A percentile compares a stretch with the other conserved stretches of the same genome.
These are phyloP conservation scores for Myzus persicae DNA, from an alignment of 1,140 invertebrate genomes.

Conservation along the genomic window DNA sequence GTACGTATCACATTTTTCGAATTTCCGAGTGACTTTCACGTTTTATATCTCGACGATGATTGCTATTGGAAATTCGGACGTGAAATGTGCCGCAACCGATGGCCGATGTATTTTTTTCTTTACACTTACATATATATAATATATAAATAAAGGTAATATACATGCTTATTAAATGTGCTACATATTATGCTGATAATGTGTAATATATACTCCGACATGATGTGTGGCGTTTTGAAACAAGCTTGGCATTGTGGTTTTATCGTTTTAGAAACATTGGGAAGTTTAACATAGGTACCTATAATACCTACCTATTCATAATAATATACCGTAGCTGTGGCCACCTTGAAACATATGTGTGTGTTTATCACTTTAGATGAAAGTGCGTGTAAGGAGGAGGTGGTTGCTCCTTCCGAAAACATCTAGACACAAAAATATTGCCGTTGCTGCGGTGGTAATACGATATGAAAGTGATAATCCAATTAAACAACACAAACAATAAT, in stretches of 20 bases:
- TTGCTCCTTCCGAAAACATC: background rate
- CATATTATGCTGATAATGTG: background rate
- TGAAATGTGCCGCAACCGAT: slow-evolving; percentile 5
- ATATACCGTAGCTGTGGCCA: background rate
- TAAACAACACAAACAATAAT: background rate
- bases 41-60: background rate
- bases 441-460: background rate
- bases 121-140: background rate
- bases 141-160: background rate
- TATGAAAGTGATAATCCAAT: slow-evolving; percentile 47
- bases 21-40: slow-evolving; percentile 20
- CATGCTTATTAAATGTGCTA: background rate
- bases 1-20: background rate
- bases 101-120: background rate
- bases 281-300: background rate
- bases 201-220: background rate
- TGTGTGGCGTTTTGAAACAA: background rate
- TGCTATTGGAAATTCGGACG: slow-evolving; percentile 16
- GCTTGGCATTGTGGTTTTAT: background rate
- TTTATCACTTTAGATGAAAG: slow-evolving; percentile 33
- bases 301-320: background rate
- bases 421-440: background rate
- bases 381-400: background rate
- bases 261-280: slow-evolving; percentile 15
- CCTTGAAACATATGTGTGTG: background rate